Evolutionary conservation across 2,888 invertebrate species (phyloP).

Genomic region (Lochmaea capreae): DNA sequence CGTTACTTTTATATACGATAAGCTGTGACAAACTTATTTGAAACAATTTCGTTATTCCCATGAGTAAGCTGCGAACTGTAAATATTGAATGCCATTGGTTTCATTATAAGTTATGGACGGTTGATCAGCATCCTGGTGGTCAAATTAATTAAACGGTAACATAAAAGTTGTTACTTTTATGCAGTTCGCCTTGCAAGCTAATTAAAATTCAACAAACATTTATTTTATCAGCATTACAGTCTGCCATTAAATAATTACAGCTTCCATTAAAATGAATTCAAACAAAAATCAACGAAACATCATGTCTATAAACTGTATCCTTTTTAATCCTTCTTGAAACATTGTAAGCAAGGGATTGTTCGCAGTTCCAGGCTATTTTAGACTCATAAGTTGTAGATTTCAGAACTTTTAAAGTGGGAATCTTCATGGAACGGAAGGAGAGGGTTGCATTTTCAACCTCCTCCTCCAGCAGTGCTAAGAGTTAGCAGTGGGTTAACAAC

Average conservation of each 20-base stretch:
- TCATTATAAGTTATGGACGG: not conserved
- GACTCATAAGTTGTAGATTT: too few relatives aligned
- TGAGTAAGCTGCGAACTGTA: not conserved
- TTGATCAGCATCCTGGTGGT: conserved; percentile 1
- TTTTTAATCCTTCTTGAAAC: too few relatives aligned
- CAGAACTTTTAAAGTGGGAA: too few relatives aligned
- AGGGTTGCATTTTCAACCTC: too few relatives aligned
- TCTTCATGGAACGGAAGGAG: too few relatives aligned
- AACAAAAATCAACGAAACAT: too few relatives aligned
- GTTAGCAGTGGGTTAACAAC: too few relatives aligned
- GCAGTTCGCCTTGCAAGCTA: not conserved
- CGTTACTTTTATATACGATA: not conserved
- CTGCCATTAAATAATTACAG: not conserved
- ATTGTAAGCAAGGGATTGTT: too few relatives aligned
- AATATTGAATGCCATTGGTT: conserved; percentile 1
- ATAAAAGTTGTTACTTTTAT: not conserved
- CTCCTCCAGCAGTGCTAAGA: too few relatives aligned
- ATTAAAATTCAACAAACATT: conserved; percentile 5
- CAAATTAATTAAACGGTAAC: not conserved
- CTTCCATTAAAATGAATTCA: not conserved
- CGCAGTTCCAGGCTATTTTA: too few relatives aligned
- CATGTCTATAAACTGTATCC: too few relatives aligned
- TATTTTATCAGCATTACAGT: not conserved
- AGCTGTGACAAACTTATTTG: not conserved
- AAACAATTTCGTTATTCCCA: not conserved